Conservation (phyloP, 2,797 vertebrate species). For the Paguma larvata region DNA sequence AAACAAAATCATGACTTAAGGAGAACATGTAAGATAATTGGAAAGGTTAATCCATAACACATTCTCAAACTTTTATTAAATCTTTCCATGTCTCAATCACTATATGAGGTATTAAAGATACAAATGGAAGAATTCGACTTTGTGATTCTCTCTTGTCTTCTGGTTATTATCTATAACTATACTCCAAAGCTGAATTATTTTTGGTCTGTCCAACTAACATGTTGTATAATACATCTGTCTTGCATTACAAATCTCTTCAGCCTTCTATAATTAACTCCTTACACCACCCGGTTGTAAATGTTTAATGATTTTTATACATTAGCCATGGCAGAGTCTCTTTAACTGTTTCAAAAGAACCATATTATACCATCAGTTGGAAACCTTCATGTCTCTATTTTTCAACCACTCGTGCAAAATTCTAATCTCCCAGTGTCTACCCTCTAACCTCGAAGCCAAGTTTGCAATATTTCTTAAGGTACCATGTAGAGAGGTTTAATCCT, state of each 20-base stretch:
- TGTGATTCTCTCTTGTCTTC: neutral
- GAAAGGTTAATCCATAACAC: neutral
- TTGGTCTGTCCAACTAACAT: neutral
- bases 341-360: slow-evolving; percentile 8
- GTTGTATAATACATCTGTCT: neutral
- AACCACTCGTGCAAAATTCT: slow-evolving; percentile 49
- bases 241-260: neutral
- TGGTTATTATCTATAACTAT: neutral
- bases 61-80: slow-evolving; percentile 4
- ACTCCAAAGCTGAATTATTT: neutral
- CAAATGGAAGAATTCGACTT: neutral
- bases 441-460: slow-evolving; percentile 62
- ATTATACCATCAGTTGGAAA: slow-evolving; percentile 17
- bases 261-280: slow-evolving; percentile 18
- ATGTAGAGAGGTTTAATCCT: slow-evolving; percentile 70
- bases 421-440: slow-evolving; percentile 59
- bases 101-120: neutral
- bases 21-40: neutral
- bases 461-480: slow-evolving; percentile 75
- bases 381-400: slow-evolving; percentile 60
- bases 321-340: neutral
- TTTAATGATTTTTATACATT: slow-evolving; percentile 53
- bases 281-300: neutral
- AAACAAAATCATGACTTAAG: neutral
- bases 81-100: neutral